These are phyloP conservation scores for Enoplosus armatus DNA, from an alignment of 2,797 vertebrate species.

Conservation along the genomic window DNA sequence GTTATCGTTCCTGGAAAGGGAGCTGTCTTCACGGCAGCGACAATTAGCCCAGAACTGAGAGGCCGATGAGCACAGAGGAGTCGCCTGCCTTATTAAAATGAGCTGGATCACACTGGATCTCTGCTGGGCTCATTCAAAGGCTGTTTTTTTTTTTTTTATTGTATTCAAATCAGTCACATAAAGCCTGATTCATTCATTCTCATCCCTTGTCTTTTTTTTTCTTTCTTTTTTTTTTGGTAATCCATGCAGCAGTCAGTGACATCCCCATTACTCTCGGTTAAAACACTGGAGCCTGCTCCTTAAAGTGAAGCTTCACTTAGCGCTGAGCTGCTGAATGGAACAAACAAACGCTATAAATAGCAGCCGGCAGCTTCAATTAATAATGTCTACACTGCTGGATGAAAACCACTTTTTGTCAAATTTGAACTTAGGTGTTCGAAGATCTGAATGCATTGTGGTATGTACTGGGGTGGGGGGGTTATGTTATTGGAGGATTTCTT, in stretches of 20 bases:
- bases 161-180: not conserved
- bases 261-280: conserved; percentile 3
- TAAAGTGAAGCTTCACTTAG: conserved; percentile 30
- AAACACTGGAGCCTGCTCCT: conserved; percentile 27
- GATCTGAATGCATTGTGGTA: too few species aligned
- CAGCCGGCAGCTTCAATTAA: conserved; percentile 67
- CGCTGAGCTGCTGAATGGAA: conserved; percentile 59
- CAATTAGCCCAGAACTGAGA: conserved; percentile 6
- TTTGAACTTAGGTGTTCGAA: not conserved
- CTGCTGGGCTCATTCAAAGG: not conserved
- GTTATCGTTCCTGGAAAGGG: conserved; percentile 40
- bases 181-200: conserved; percentile 14
- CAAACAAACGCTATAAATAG: conserved; percentile 75
- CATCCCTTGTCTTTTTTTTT: not conserved
- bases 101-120: too few species aligned
- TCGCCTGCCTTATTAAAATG: not conserved
- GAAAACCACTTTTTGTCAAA: not conserved
- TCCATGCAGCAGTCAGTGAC: conserved; percentile 6
- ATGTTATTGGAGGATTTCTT: not conserved
- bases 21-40: conserved; percentile 16
- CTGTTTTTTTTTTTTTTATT: conserved; percentile 2
- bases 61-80: conserved; percentile 1
- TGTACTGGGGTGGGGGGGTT: too few species aligned
- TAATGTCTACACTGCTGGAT: conserved; percentile 51
- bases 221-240: too few species aligned